phyloP scores from a whole-genome alignment of 2,888 invertebrate genomes.

The Lymantria dispar region DNA sequence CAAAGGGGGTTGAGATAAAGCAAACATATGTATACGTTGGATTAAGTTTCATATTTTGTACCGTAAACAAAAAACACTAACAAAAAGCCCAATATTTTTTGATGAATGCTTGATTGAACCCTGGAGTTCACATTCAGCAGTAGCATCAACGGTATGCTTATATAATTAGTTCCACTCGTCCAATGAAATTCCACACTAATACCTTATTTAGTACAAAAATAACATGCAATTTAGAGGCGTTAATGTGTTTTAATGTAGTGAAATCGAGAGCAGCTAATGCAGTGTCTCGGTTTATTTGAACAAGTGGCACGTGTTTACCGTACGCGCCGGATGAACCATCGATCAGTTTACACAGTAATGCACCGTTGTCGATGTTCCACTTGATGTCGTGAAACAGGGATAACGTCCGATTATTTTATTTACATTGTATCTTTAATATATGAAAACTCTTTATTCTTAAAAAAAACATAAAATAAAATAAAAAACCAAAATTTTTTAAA shows the following conservation, averaged over 20 bases:
- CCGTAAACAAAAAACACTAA: too few species aligned
- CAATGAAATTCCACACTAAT: slow-evolving; percentile 30
- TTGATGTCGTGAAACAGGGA: slow-evolving; percentile 43
- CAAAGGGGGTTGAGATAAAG: too few species aligned
- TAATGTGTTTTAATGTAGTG: slow-evolving; percentile 81
- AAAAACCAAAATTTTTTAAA: too few species aligned
- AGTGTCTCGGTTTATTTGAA: slow-evolving; percentile 75
- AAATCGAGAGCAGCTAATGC: slow-evolving; percentile 80
- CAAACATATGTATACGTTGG: too few species aligned
- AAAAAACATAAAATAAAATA: too few species aligned
- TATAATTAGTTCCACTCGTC: neutral
- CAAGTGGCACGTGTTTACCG: slow-evolving; percentile 80
- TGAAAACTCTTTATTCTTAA: too few species aligned
- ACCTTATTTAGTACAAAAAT: slow-evolving; percentile 64
- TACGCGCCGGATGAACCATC: slow-evolving; percentile 76
- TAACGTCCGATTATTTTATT: slow-evolving; percentile 1
- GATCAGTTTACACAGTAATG: slow-evolving; percentile 78
- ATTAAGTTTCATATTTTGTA: too few species aligned
- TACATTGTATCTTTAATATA: neutral
- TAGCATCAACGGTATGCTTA: neutral
- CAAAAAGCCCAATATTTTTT: too few species aligned
- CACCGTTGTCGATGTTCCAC: slow-evolving; percentile 68
- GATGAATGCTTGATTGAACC: too few species aligned
- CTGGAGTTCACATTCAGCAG: too few species aligned
- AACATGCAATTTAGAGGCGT: slow-evolving; percentile 70